Evolutionary conservation across 2,113 vertebrate species (phyloP).

Genomic region (Heteronetta atricapilla): DNA sequence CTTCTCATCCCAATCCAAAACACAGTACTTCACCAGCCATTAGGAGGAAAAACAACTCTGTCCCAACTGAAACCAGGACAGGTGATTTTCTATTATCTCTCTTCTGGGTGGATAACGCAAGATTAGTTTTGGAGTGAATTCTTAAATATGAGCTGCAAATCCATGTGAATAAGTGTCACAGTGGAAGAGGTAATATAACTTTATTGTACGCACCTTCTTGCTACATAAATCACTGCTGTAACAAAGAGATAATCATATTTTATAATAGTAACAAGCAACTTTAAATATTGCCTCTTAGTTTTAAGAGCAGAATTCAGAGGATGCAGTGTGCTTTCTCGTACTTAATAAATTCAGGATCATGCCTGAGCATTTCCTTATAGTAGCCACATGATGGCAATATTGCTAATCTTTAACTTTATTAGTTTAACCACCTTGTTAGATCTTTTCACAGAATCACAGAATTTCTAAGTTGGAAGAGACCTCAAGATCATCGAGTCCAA

Average conservation of each 20-base stretch:
- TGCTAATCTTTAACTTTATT: conserved; percentile 40
- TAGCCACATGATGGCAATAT: conserved; percentile 68
- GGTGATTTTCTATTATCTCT: not conserved
- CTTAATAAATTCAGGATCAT: not conserved
- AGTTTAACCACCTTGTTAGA: not conserved
- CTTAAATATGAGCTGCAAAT: not conserved
- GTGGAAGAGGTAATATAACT: not conserved
- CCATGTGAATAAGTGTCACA: not conserved
- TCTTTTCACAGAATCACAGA: no score
- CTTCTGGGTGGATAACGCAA: not conserved
- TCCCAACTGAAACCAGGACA: no score
- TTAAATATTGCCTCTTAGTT: not conserved
- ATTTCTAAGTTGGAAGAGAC: no score
- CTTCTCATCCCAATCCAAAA: no score
- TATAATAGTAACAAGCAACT: not conserved
- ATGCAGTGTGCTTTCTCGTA: not conserved
- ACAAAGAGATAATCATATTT: not conserved
- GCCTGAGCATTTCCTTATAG: not conserved
- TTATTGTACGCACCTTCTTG: not conserved
- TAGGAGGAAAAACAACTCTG: no score
- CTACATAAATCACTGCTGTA: not conserved
- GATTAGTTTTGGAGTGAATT: not conserved
- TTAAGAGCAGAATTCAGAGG: not conserved
- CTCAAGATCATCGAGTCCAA: no score
- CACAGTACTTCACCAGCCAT: no score